These are phyloP conservation scores for Hirtodrosophila trivittata DNA, from an alignment of 2,888 invertebrate species.

Conservation along the genomic window DNA sequence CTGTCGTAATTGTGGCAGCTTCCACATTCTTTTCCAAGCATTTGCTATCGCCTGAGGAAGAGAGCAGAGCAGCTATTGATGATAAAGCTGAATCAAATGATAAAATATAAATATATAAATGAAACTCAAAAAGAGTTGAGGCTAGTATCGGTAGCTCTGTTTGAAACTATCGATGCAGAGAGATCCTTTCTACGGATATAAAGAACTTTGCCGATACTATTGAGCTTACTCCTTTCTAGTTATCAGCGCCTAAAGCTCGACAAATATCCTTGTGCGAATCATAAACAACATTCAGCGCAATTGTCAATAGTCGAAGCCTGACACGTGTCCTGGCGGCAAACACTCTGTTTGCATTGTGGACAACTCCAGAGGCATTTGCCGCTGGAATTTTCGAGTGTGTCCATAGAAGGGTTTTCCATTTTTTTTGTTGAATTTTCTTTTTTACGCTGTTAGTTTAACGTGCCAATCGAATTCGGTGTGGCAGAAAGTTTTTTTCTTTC, in stretches of 20 bases:
- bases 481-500: constrained; percentile 50
- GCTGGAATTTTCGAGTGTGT: constrained; percentile 32
- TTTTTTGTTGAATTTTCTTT: constrained; percentile 8
- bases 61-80: too few species aligned
- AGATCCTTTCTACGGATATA: too few species aligned
- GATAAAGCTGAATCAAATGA: too few species aligned
- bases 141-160: too few species aligned
- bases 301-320: constrained; percentile 26
- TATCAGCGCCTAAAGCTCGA: too few species aligned
- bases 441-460: constrained; percentile 48
- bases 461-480: constrained; percentile 71
- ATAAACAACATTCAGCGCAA: constrained; percentile 1
- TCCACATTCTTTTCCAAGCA: constrained; percentile 83
- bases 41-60: constrained; percentile 80
- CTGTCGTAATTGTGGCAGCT: constrained; percentile 61
- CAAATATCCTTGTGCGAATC: too few species aligned
- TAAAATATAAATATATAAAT: too few species aligned
- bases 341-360: constrained; percentile 29
- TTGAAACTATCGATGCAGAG: too few species aligned
- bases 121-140: too few species aligned
- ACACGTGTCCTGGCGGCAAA: constrained; percentile 21
- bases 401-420: constrained; percentile 4
- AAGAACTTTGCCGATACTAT: too few species aligned
- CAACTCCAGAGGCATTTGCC: constrained; percentile 16
- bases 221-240: too few species aligned